Evolutionary conservation across 2,888 invertebrate species (phyloP), one percentile per base, ranked within the genome.

Genomic region (Clitarchus hookeri): DNA sequence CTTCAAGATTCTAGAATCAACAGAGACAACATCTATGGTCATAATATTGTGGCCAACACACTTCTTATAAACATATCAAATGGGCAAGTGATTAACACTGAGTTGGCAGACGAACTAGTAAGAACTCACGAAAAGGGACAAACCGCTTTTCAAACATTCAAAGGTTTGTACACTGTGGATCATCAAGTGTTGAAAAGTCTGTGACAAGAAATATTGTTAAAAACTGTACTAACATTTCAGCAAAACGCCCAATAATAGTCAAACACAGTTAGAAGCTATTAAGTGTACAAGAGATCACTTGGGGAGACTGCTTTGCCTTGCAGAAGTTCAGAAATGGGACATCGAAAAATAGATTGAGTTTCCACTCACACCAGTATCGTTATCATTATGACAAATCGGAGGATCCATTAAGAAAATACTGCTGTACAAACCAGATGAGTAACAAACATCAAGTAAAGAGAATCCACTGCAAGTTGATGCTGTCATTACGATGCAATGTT

Each of bases 401-500:
- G 79, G 79, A 27, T 79, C 79, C 79, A 26, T 79, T 12, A 26
- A 79, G n/a, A 79, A n/a, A 4, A 79, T 4, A n/a, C n/a, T 79
- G 79, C 9, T 79, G 25, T 23, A 79, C 79, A 79, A n/a, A 79
- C 23, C 23, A 79, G 0, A 79, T 12, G 79, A 79, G 79, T n/a
- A 23, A 19, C 79, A 79, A 79, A 79, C 25, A 23, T 0, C 0
- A n/a, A n/a, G 0, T 79, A 79, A 79, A 79, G 79, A 79, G 79
- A 79, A 79, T 79, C 23, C n/a, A 13, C 6, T 79, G 79, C 11
- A 79, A n/a, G 13, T 79, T n/a, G 25, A 79, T 79, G n/a, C 27
- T 79, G 79, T 79, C 23, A 79, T 79, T 79, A 79, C 27, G 79
- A 79, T 79, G 79, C 23, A 79, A 79, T 79, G 79, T 79, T 79